Base-by-base conservation (phyloP, 2,113 vertebrate species). In the Brachypteracias leptosomus region DNA sequence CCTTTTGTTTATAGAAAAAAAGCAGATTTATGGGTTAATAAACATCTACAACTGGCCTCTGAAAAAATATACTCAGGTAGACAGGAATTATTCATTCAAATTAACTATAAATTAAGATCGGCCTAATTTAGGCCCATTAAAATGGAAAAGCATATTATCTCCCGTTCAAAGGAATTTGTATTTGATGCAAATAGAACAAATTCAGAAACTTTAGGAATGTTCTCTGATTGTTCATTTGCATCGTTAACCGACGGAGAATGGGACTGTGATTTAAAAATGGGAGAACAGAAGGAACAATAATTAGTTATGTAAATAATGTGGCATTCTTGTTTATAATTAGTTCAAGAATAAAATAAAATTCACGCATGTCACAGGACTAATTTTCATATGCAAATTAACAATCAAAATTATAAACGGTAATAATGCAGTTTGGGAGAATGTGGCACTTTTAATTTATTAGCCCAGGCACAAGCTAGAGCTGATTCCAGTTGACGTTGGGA, bases 221-320 rank as follows among this genome's bases (percentile, higher is more conserved):
- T 97, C 96, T 97, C 92, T 97, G 97, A 98, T 98, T 98, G 97
- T 98, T 98, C 98, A 98, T 98, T 98, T 97, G 97, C 71, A 42
- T 96, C 94, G 82, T 98, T 97, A 98, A 98, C 97, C 92, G 71
- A 85, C 52, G 76, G 91, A 97, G 98, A 97, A 97, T 75, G 97
- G 98, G 96, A 77, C 95, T 95, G 95, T 91, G 77, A 97, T 98
- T 98, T 97, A 93, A 97, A 98, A 98, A 97, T 77, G 91, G 96
- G 96, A 98, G 98, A 99, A 99, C 99, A 99, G 98, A 99, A 99
- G 99, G 99, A 99, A 99, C 98, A 99, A 99, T 99, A 99, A 99
- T 99, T 99, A 99, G 99, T 99, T 99, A 99, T 99, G 99, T 99
- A 99, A 99, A 99, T 99, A 99, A 99, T 99, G 98, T 99, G 99